Percentiles rank a stretch among this genome's conserved stretches.
These are phyloP conservation scores for Ichneumoninae sp. DNA, from an alignment of 2,888 invertebrate genomes.

Conservation along the genomic window DNA sequence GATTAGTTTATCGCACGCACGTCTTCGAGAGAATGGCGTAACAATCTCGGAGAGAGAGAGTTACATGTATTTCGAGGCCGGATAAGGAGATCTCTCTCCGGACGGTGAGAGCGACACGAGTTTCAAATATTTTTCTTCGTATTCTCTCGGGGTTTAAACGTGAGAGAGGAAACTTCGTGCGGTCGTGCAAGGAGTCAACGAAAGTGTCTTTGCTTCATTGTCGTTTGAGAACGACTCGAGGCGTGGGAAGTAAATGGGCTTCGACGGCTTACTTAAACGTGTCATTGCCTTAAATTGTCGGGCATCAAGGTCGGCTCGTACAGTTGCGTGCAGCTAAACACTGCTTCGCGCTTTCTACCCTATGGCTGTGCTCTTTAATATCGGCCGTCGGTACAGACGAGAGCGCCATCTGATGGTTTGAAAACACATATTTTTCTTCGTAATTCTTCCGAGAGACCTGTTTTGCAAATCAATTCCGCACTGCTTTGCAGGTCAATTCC, in stretches of 20 bases:
- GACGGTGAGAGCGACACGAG: conserved; percentile 26
- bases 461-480: not conserved
- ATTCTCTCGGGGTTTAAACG: too few species aligned
- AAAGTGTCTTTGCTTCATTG: not conserved
- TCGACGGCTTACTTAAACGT: not conserved
- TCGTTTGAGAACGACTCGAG: not conserved
- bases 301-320: not conserved
- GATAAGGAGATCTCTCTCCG: conserved; percentile 24
- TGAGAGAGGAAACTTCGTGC: not conserved
- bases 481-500: too few species aligned
- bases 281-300: not conserved
- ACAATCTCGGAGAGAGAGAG: conserved; percentile 14
- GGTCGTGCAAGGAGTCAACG: not conserved
- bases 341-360: not conserved
- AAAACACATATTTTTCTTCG: not conserved
- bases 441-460: not conserved
- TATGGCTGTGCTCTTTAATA: not conserved
- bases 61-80: not conserved
- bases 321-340: not conserved
- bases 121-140: not conserved
- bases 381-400: not conserved
- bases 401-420: conserved; percentile 14
- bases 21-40: conserved; percentile 18
- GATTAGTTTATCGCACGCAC: conserved; percentile 10
- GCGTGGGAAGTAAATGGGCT: not conserved